Base-by-base conservation (phyloP, 2,113 vertebrate species). In the Nannospalax galili region DNA sequence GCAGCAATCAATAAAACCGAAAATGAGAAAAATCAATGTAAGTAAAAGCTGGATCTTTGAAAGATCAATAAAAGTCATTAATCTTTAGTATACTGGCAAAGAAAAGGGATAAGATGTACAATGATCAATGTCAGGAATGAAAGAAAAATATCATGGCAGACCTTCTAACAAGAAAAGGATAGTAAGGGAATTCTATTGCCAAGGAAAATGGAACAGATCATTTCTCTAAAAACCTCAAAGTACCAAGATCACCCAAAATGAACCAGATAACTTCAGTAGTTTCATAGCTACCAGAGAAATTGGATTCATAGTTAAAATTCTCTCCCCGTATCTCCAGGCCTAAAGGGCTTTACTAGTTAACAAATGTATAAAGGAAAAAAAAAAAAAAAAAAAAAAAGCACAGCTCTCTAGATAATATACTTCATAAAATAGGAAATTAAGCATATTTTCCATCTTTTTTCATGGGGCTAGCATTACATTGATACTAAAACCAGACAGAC, bases 1-100 rank as follows among this genome's bases (percentile, higher is more conserved):
- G 67, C 48, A 20, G 48, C 72, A 58, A 87, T 87, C 84, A 58
- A 87, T 87, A 87, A 87, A 58, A 73, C 84, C 73, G 67, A 87
- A 60, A 87, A 87, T 73, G 52, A 73, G 69, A 87, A 87, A 87
- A 87, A 87, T 87, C 84, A 73, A 87, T 87, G 48, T 24, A 58
- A 72, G 24, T 87, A 73, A 87, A 87, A 87, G 84, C 65, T 81
- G 37, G 52, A 45, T 81, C 37, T 91, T 91, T 91, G 52, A 81
- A 70, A 72, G 11, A 81, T 91, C 48, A 72, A 90, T 90, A 90
- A 72, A 72, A 72, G n/a, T 70, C 48, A 91, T 91, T 72, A 72
- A 60, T 81, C 48, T 81, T 40, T 60, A 60, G 48, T 37, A 45
- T 42, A 70, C 48, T 70, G 48, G 52, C 26, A 70, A 80, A 90